These are phyloP conservation scores for Genyomyrus donnyi DNA, from an alignment of 2,113 vertebrate species.

Conservation along the genomic window DNA sequence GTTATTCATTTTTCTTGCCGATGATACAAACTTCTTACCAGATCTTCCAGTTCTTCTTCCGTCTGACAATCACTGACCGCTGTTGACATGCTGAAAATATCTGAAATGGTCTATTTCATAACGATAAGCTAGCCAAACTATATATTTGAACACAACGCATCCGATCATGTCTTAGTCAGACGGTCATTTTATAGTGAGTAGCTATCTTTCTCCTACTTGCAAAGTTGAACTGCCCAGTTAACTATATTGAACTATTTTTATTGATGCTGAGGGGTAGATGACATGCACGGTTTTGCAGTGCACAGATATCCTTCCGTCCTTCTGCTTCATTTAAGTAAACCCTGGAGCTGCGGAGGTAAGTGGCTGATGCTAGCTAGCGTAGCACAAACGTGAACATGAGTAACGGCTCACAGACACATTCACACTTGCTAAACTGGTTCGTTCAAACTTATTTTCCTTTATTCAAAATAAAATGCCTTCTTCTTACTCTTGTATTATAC, in stretches of 20 bases:
- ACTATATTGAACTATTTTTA: not conserved
- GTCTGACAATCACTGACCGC: constrained; percentile 52
- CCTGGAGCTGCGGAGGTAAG: not conserved
- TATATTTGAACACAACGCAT: not conserved
- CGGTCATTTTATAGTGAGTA: not conserved
- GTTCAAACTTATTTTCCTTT: not conserved
- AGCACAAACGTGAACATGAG: not conserved
- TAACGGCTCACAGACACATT: not conserved
- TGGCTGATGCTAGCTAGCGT: not conserved
- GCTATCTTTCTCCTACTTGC: not conserved
- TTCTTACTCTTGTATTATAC: not conserved
- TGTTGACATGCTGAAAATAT: constrained; percentile 2
- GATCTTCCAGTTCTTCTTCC: constrained; percentile 56
- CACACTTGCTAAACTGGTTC: not conserved
- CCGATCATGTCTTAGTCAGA: not conserved
- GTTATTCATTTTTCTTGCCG: not conserved
- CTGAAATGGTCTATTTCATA: not conserved
- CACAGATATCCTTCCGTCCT: not conserved
- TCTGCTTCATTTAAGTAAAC: not conserved
- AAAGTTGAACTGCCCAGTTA: not conserved
- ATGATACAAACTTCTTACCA: constrained; percentile 42
- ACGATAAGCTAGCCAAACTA: not conserved
- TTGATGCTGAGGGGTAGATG: not conserved
- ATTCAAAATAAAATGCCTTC: not conserved
- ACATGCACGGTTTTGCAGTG: not conserved